Conservation (phyloP, 2,888 invertebrate genomes). For the Fragum sueziense region DNA sequence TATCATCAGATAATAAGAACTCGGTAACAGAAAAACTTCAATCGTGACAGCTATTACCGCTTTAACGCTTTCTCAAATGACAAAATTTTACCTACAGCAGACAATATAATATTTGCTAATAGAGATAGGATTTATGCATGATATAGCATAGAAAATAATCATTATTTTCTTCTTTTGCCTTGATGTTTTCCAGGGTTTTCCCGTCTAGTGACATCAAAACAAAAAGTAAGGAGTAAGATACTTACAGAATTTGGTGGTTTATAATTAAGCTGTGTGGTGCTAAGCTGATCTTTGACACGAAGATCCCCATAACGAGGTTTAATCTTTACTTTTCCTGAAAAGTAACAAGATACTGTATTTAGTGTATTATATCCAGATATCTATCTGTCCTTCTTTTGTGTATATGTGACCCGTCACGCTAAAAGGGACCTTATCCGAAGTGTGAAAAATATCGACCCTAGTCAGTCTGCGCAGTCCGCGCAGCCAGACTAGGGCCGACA, state of each 20-base stretch:
- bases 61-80: too few species aligned
- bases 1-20: too few species aligned
- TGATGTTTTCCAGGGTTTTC: neutral
- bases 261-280: neutral
- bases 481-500: too few species aligned
- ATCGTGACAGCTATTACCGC: too few species aligned
- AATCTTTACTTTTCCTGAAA: slow-evolving; percentile 11
- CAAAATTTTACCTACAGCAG: too few species aligned
- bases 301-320: neutral
- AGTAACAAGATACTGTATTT: neutral
- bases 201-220: neutral
- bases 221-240: neutral
- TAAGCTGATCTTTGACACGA: neutral
- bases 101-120: neutral
- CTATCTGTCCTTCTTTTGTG: too few species aligned
- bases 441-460: too few species aligned
- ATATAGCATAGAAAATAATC: neutral
- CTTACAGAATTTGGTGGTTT: neutral
- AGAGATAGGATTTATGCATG: neutral
- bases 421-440: too few species aligned
- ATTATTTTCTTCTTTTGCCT: neutral
- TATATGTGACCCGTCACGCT: too few species aligned
- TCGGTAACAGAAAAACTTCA: too few species aligned
- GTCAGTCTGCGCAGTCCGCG: too few species aligned
- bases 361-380: too few species aligned